phyloP scores from a whole-genome alignment of 1,140 invertebrate species.

The Drosophila subobscura region DNA sequence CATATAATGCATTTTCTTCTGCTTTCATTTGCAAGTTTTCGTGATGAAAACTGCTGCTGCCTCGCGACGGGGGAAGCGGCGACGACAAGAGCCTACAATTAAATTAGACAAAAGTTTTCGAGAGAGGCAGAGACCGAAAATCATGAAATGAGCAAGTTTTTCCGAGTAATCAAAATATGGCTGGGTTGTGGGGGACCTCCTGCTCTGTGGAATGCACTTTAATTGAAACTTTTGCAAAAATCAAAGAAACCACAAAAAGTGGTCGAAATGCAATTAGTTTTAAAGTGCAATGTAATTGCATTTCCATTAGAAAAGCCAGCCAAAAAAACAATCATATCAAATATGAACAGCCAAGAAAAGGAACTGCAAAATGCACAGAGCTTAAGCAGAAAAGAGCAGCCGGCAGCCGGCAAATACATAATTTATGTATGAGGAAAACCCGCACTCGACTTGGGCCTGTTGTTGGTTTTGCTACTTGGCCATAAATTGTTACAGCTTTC shows the following conservation, averaged over 20 bases:
- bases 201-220: constrained; percentile 43
- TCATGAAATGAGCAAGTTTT: constrained; percentile 43
- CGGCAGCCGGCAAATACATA: constrained; percentile 57
- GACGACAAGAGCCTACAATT: constrained; percentile 18
- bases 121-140: constrained; percentile 16
- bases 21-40: constrained; percentile 36
- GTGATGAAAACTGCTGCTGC: constrained; percentile 22
- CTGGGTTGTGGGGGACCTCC: neutral
- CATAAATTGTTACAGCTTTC: constrained; percentile 75
- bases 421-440: constrained; percentile 56
- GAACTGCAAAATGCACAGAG: constrained; percentile 42
- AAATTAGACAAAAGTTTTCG: constrained; percentile 50
- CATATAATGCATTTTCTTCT: constrained; percentile 17
- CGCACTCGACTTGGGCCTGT: constrained; percentile 12
- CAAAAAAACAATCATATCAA: constrained; percentile 52
- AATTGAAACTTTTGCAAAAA: constrained; percentile 57
- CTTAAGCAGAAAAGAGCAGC: constrained; percentile 30
- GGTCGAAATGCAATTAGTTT: constrained; percentile 60
- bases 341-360: constrained; percentile 27
- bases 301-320: constrained; percentile 37
- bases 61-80: neutral
- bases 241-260: constrained; percentile 23
- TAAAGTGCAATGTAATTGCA: constrained; percentile 54
- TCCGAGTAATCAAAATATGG: constrained; percentile 27
- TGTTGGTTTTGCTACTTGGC: constrained; percentile 39